These are phyloP conservation scores for Conopomorpha cramerella DNA, from an alignment of 1,140 invertebrate genomes.

Conservation along the genomic window DNA sequence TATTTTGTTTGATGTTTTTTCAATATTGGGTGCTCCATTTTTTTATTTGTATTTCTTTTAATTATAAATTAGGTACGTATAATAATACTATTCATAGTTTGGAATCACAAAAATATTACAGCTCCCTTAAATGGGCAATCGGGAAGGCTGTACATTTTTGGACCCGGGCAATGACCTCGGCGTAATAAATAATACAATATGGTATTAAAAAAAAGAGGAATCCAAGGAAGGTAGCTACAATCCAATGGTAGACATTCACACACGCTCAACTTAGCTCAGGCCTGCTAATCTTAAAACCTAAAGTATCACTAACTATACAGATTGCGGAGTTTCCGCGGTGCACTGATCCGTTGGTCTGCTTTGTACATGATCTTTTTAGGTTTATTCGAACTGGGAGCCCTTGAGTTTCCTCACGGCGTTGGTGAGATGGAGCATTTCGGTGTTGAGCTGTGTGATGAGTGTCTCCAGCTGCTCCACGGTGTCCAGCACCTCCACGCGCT, in stretches of 20 bases:
- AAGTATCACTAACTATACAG: conserved; percentile 57
- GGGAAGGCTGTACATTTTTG: conserved; percentile 24
- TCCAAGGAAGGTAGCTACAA: conserved; percentile 37
- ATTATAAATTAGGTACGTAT: conserved; percentile 34
- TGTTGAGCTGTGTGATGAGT: conserved; percentile 78
- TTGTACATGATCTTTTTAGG: conserved; percentile 11
- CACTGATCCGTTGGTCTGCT: conserved; percentile 28
- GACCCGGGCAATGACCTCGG: conserved; percentile 52
- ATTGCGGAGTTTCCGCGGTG: conserved; percentile 33
- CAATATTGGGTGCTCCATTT: conserved; percentile 56
- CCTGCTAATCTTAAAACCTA: conserved; percentile 44
- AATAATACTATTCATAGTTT: conserved; percentile 51
- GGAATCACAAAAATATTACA: conserved; percentile 27
- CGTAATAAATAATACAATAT: conserved; percentile 55
- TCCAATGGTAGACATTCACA: conserved; percentile 39
- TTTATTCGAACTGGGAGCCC: conserved; percentile 60
- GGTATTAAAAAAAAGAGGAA: conserved; percentile 44
- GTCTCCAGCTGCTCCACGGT: conserved; percentile 82
- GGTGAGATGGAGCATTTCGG: conserved; percentile 81
- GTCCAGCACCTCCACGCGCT: conserved; percentile 91
- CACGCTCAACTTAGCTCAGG: conserved; percentile 35
- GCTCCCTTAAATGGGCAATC: conserved; percentile 49
- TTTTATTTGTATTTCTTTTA: conserved; percentile 38
- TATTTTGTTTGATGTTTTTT: conserved; percentile 37
- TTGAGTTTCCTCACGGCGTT: conserved; percentile 84